Conservation (phyloP, 1,140 invertebrate genomes). For the Gryllus bimaculatus region DNA sequence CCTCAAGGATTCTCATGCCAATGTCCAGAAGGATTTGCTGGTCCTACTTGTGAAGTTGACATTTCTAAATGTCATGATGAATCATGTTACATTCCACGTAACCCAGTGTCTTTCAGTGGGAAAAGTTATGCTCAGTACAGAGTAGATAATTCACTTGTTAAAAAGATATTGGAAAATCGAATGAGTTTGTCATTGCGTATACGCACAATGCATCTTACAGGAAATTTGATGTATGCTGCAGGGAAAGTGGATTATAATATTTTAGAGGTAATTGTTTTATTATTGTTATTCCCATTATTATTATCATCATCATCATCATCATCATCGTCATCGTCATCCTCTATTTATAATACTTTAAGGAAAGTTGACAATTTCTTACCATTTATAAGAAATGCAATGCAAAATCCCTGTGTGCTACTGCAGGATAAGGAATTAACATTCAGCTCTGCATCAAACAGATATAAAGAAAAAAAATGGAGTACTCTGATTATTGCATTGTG, state of each 20-base stretch:
- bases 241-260: constrained; percentile 84
- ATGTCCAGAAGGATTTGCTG: constrained; percentile 63
- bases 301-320: no score
- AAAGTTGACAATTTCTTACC: no score
- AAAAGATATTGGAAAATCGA: constrained; percentile 64
- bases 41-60: constrained; percentile 54
- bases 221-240: constrained; percentile 77
- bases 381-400: no score
- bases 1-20: constrained; percentile 61
- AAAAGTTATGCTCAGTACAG: constrained; percentile 76
- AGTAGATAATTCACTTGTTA: constrained; percentile 48
- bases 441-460: no score
- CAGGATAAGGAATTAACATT: no score
- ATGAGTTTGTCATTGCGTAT: constrained; percentile 70
- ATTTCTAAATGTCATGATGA: constrained; percentile 53
- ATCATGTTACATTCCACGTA: constrained; percentile 53
- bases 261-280: constrained; percentile 52
- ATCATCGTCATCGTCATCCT: no score
- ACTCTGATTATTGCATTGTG: no score
- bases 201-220: constrained; percentile 71
- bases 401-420: no score
- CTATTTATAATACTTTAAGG: no score
- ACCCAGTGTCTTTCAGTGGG: constrained; percentile 71
- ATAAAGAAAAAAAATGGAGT: no score
- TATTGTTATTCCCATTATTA: neutral